These are phyloP conservation scores for Pipistrellus nathusii DNA, from an alignment of 2,797 vertebrate species.

Conservation along the genomic window DNA sequence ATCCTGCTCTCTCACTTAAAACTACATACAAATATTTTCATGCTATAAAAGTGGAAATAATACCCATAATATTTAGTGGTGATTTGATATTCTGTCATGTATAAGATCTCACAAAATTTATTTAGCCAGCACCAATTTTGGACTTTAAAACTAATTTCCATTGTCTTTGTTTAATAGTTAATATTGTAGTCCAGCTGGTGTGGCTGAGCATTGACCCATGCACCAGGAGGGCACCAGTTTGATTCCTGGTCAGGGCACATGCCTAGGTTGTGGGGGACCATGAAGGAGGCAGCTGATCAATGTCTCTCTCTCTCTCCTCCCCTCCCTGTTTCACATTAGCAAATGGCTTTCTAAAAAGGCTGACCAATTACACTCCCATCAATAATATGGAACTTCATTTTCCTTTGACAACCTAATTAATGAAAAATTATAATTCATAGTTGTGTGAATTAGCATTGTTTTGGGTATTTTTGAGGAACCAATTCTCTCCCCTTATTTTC, in stretches of 20 bases:
- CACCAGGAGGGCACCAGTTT: too few relatives aligned
- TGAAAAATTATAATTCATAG: not conserved
- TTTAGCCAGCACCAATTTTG: not conserved
- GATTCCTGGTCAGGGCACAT: too few relatives aligned
- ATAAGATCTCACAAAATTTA: not conserved
- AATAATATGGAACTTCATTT: not conserved
- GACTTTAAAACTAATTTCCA: not conserved
- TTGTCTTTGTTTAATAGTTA: slow-evolving; percentile 1
- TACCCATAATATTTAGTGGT: not conserved
- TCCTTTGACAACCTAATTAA: not conserved
- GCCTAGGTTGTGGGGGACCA: too few relatives aligned
- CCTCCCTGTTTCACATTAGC: not conserved
- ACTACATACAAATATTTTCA: not conserved
- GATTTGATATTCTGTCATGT: not conserved
- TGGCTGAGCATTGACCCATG: too few relatives aligned
- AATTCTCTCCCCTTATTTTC: not conserved
- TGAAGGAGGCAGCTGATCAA: too few relatives aligned
- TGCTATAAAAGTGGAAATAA: not conserved
- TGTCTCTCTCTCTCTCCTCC: not conserved
- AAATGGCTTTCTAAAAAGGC: not conserved
- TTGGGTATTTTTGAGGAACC: not conserved
- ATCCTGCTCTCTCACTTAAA: not conserved
- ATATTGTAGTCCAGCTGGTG: not conserved
- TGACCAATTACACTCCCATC: not conserved
- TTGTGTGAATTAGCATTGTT: not conserved